Evolutionary conservation across 2,888 invertebrate species (phyloP).

Genomic region (Synergus laeviventris): DNA sequence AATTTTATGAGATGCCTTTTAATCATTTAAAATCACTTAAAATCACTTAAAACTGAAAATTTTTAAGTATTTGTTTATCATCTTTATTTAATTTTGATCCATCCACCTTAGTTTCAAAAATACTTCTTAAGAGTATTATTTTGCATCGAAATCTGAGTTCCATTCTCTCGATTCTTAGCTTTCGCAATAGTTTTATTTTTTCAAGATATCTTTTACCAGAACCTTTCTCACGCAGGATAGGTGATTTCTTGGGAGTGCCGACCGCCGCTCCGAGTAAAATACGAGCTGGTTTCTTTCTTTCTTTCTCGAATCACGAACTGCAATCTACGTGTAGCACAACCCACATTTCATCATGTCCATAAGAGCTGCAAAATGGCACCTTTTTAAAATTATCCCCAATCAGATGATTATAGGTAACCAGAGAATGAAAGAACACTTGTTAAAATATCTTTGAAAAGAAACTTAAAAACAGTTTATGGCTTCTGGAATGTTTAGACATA

Average conservation of each 20-base stretch:
- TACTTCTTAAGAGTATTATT: neutral
- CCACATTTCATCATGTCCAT: conserved; percentile 1
- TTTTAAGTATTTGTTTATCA: no score
- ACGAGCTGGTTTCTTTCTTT: conserved; percentile 61
- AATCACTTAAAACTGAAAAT: no score
- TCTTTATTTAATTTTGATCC: no score
- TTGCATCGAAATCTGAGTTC: neutral
- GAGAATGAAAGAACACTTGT: neutral
- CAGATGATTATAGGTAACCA: conserved; percentile 10
- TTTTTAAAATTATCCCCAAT: conserved; percentile 14
- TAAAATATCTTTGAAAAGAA: neutral
- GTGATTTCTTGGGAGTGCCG: conserved; percentile 57
- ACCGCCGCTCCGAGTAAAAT: conserved; percentile 64
- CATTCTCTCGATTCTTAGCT: neutral
- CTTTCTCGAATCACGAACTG: conserved; percentile 63
- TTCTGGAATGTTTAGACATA: neutral
- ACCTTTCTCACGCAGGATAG: conserved; percentile 61
- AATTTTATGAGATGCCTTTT: no score
- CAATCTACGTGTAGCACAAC: conserved; percentile 55
- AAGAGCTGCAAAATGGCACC: conserved; percentile 32
- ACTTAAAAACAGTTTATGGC: conserved; percentile 5
- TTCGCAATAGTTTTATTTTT: conserved; percentile 21
- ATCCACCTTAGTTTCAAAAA: neutral
- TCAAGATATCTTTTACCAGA: conserved; percentile 22
- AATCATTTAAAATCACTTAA: no score